Evolutionary conservation across 2,113 vertebrate genomes (phyloP), one percentile per base, ranked within the genome.

Genomic region (Toxostoma redivivum): DNA sequence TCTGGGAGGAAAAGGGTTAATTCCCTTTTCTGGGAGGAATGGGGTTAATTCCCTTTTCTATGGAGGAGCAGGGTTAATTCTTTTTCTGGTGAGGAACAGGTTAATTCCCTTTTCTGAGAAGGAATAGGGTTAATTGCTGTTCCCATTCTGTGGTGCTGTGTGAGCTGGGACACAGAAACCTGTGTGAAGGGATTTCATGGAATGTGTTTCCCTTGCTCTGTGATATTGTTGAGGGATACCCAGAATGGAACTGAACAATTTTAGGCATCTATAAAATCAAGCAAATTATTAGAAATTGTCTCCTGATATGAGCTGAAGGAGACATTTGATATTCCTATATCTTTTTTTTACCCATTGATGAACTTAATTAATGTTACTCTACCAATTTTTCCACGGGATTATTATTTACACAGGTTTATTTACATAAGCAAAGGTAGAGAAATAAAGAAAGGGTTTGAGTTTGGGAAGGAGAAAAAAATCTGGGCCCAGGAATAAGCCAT

Each of bases 211-310:
- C 31, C 38, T 77, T 45, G 28, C n/a, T 76, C 6, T 61, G 45
- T 28, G 35, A 15, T 56, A 1, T 7, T 20, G 4, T 3, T 37
- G 71, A 44, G 19, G 50, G 31, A 22, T 19, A 15, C 7, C 20
- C 65, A 54, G 31, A 53, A 35, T 9, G 27, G 57, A 45, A 45
- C 1, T 8, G 44, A 62, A 12, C 35, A 25, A 4, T 33, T 62
- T 35, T 12, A 16, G 24, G 44, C 0, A 0, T 57, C n/a, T 67
- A 25, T 76, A 93, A 95, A 96, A 91, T 94, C 64, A 92, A 84
- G 87, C 88, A 78, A 95, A 82, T 56, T 37, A 81, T 95, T 92
- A 84, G 94, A 92, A 93, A 90, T 95, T 91, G 57, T 92, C 79
- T 97, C 45, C 62, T 85, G 85, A 48, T 94, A 88, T 42, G 87